Conservation (phyloP, 2,888 invertebrate genomes). For the Hypercompe scribonia region DNA sequence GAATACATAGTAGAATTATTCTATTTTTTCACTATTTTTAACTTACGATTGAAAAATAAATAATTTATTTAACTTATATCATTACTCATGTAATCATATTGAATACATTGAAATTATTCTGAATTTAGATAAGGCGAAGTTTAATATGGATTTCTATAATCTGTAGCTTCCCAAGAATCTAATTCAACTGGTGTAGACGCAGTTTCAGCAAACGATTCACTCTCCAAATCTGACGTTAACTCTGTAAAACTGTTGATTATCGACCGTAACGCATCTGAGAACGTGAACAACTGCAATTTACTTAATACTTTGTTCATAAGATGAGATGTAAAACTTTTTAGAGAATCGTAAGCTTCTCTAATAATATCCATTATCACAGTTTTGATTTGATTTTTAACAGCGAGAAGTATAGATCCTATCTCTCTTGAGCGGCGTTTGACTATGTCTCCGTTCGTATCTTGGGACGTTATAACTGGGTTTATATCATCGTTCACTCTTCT, state of each 20-base stretch:
- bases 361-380: constrained; percentile 61
- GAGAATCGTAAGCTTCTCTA: constrained; percentile 51
- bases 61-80: neutral
- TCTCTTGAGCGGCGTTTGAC: constrained; percentile 39
- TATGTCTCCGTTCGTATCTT: constrained; percentile 5
- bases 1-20: too few relatives aligned
- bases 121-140: neutral
- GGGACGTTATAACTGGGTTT: constrained; percentile 19
- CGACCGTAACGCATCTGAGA: constrained; percentile 62
- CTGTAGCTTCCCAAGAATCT: constrained; percentile 5
- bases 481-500: constrained; percentile 24
- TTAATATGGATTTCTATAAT: constrained; percentile 20
- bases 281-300: constrained; percentile 60
- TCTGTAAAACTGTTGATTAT: constrained; percentile 61
- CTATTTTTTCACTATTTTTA: neutral
- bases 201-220: constrained; percentile 36
- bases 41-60: neutral
- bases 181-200: constrained; percentile 18
- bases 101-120: neutral
- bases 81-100: neutral
- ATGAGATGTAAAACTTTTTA: constrained; percentile 51
- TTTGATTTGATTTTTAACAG: constrained; percentile 62
- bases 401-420: constrained; percentile 51
- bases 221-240: constrained; percentile 52
- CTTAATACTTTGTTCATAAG: constrained; percentile 64